Evolutionary conservation across 2,113 vertebrate genomes (phyloP).

Genomic region (Cheirogaleus medius): DNA sequence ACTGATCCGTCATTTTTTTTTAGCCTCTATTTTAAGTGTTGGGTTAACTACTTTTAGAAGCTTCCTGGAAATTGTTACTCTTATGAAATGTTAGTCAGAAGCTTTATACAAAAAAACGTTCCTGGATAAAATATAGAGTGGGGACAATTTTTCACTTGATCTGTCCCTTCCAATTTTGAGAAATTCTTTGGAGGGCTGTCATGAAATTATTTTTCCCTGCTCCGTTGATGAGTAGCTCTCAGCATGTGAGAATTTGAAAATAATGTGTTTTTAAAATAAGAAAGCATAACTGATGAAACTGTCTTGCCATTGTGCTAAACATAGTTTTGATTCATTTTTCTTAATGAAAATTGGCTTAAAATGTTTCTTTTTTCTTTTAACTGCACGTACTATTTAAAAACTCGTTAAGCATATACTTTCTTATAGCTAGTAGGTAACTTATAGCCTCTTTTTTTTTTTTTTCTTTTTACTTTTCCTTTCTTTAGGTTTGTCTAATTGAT

Average conservation of each 20-base stretch:
- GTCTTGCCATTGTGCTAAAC: background rate
- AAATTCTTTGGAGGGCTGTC: background rate
- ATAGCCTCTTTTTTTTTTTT: background rate
- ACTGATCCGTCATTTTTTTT: slow-evolving; percentile 37
- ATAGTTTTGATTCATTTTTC: slow-evolving; percentile 2
- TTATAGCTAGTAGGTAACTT: background rate
- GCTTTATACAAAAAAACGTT: background rate
- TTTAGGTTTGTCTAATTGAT: background rate
- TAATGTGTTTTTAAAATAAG: slow-evolving; percentile 37
- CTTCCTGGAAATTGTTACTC: slow-evolving; percentile 29
- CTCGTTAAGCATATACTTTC: background rate
- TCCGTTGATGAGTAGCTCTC: background rate
- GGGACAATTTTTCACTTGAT: background rate
- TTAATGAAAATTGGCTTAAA: slow-evolving; percentile 28
- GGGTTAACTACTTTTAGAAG: background rate
- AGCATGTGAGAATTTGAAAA: background rate
- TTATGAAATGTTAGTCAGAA: background rate
- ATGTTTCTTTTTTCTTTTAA: background rate
- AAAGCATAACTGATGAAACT: background rate
- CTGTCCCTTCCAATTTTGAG: background rate
- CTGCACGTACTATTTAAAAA: background rate
- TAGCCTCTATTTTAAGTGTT: slow-evolving; percentile 46
- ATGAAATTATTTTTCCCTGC: slow-evolving; percentile 10
- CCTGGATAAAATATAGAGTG: background rate
- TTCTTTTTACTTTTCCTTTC: background rate